Evolutionary conservation across 2,113 vertebrate genomes (phyloP).

Genomic region (Xiphias gladius): DNA sequence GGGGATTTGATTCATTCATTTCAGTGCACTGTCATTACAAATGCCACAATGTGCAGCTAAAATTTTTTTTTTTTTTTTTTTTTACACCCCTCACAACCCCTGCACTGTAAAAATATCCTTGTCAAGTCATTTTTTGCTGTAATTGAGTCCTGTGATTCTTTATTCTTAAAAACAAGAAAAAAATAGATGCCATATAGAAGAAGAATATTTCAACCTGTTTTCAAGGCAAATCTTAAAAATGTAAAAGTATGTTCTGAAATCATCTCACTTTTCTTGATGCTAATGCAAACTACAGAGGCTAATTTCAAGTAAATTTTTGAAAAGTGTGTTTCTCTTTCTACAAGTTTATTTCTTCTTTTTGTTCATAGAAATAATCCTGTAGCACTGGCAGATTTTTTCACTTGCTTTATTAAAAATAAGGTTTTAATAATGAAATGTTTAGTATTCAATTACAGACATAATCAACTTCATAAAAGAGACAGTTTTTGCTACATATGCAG

Average conservation of each 20-base stretch:
- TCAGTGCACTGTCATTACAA: slow-evolving; percentile 26
- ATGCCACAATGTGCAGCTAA: background rate
- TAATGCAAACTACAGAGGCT: too few species aligned
- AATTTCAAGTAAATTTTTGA: too few species aligned
- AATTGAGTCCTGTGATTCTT: background rate
- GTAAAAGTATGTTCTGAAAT: background rate
- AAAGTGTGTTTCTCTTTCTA: background rate
- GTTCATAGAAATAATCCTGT: background rate
- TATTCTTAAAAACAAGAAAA: background rate
- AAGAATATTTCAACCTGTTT: background rate
- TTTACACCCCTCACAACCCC: background rate
- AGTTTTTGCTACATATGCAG: background rate
- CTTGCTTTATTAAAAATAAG: background rate
- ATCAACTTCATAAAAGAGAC: background rate
- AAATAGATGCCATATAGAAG: background rate
- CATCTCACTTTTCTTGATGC: background rate
- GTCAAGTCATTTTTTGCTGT: background rate
- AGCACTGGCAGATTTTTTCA: background rate
- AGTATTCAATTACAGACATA: background rate
- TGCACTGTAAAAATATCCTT: background rate
- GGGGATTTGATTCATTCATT: slow-evolving; percentile 23
- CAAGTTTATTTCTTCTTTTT: too few species aligned
- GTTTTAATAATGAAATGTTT: background rate
- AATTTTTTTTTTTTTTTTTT: slow-evolving; percentile 4
- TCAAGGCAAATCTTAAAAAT: background rate